A percentile compares a stretch with the other conserved stretches of the same genome.
Conservation (phyloP, 2,888 invertebrate species). For the Malthinus seriepunctatus region DNA sequence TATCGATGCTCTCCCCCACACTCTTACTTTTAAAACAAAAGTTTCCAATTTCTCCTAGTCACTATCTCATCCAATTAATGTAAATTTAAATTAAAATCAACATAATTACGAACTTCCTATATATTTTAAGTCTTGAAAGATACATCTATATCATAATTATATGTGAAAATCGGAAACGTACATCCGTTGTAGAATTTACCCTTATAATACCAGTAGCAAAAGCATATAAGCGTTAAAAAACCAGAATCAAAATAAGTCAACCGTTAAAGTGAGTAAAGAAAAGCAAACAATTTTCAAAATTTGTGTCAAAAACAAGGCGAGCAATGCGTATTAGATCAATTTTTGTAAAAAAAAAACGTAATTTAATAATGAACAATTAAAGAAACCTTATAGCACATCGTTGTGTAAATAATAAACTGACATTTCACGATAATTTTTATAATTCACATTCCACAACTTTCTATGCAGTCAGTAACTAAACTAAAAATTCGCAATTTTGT, state of each 20-base stretch:
- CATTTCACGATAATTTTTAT: slow-evolving; percentile 27
- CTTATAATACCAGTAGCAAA: slow-evolving; percentile 11
- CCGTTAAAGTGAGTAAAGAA: slow-evolving; percentile 9
- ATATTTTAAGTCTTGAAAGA: no score
- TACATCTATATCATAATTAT: no score
- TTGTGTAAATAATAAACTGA: slow-evolving; percentile 20
- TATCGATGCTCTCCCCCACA: no score
- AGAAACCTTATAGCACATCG: slow-evolving; percentile 14
- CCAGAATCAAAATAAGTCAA: slow-evolving; percentile 13
- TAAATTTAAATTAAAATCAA: no score
- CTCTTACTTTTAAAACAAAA: no score
- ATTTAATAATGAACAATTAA: not conserved
- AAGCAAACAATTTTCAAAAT: no score
- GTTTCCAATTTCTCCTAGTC: no score
- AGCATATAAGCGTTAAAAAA: slow-evolving; percentile 17
- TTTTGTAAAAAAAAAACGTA: not conserved
- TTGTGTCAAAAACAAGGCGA: no score
- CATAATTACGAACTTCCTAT: no score
- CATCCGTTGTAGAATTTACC: slow-evolving; percentile 15
- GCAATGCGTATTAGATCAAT: no score
- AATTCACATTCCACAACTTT: slow-evolving; percentile 26
- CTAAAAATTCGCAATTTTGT: slow-evolving; percentile 11
- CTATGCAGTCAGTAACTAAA: slow-evolving; percentile 13
- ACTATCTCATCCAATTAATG: no score
- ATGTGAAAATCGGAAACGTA: slow-evolving; percentile 16